Evolutionary conservation across 2,797 vertebrate genomes (phyloP).

Genomic region (Babyrousa celebensis): DNA sequence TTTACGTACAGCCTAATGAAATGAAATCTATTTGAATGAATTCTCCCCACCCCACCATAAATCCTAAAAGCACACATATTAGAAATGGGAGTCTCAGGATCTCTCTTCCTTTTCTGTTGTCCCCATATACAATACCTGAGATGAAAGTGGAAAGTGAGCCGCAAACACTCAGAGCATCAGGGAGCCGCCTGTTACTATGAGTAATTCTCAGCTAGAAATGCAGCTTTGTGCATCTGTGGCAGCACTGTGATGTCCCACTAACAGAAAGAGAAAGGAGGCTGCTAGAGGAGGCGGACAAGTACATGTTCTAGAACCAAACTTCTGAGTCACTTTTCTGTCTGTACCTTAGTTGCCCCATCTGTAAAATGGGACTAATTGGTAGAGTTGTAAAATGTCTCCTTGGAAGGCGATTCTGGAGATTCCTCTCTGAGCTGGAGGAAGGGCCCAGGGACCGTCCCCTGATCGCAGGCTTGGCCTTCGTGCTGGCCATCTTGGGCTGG

Average conservation of each 20-base stretch:
- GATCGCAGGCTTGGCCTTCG: neutral
- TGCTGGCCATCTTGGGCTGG: rapidly evolving
- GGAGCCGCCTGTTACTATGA: neutral
- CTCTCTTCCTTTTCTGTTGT: neutral
- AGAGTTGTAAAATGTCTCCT: too few relatives aligned
- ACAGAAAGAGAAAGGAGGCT: neutral
- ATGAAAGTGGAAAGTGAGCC: neutral
- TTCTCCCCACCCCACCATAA: neutral
- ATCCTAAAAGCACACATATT: neutral
- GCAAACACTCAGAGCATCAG: neutral
- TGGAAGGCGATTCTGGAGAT: too few relatives aligned
- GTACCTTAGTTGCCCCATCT: neutral
- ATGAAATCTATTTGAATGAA: neutral
- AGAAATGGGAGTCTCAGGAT: neutral
- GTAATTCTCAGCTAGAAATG: neutral
- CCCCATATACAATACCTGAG: neutral
- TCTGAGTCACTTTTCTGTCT: neutral
- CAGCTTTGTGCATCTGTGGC: neutral
- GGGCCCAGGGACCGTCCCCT: neutral
- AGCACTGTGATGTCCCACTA: neutral
- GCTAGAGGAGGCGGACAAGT: neutral
- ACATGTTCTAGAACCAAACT: neutral
- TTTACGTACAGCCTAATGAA: neutral
- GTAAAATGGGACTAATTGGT: neutral
- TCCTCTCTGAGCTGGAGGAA: neutral